Base-by-base conservation (phyloP, 2,888 invertebrate genomes). In the Gymnoscelis rufifasciata region DNA sequence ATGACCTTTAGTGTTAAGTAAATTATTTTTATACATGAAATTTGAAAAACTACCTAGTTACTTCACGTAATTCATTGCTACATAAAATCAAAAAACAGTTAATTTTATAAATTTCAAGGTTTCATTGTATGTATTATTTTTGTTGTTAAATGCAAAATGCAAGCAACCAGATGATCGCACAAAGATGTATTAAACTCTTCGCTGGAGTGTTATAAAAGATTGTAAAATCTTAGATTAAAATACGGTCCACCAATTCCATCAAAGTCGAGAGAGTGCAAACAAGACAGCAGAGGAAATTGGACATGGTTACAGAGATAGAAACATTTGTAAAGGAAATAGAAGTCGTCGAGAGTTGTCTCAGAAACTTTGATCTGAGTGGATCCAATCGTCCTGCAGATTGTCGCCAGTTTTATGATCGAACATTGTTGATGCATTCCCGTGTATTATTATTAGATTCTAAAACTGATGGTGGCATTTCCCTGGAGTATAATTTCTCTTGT, bases 231-330 rank as follows among this genome's bases (percentile, higher is more conserved):
- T 3, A 19, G 19, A 19, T 19, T n/a, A 39, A 29, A 39, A 28
- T 19, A 43, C 14, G 39, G 23, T 35, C 12, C 26, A 40, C 36
- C 28, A 24, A 2, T 44, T 41, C 13, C 52, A 56, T 56, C 43
- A 43, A 64, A 67, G 71, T 59, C 63, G 61, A 56, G 58, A 68
- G 66, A 72, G 58, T 66, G 66, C 63, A 70, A 74, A 72, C 57
- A 69, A 66, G 60, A 49, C 66, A 38, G 43, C 53, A 48, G 57
- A 69, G 74, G 73, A 78, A 77, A 82, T 78, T 78, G 75, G 71
- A 74, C 67, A 59, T 59, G 60, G 58, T 68, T 48, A 50, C 39
- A 64, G 56, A 58, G 62, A 62, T 56, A 57, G 64, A 67, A 64
- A 68, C 65, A 64, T 59, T 67, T 66, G 66, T 54, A 59, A 38